phyloP scores from a whole-genome alignment of 2,888 invertebrate species.

The Pemphredon lugubris region DNA sequence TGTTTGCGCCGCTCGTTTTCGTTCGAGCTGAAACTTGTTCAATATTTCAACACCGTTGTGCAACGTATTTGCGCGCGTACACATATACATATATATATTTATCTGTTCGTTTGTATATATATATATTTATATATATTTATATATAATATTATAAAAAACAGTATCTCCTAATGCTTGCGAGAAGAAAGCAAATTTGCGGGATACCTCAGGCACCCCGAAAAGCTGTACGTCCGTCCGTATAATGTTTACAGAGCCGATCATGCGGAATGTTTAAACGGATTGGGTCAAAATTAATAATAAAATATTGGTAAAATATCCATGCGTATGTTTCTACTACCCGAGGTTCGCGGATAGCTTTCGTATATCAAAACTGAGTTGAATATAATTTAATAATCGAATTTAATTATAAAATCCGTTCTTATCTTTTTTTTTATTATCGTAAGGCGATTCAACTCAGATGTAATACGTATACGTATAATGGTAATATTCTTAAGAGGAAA shows the following conservation, averaged over 20 bases:
- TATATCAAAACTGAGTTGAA: too few species aligned
- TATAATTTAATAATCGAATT: too few species aligned
- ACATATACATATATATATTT: slow-evolving; percentile 65
- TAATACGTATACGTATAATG: too few species aligned
- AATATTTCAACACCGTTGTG: slow-evolving; percentile 72
- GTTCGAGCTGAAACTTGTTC: slow-evolving; percentile 80
- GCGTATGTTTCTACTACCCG: background rate
- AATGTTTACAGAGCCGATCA: slow-evolving; percentile 57
- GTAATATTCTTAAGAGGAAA: too few species aligned
- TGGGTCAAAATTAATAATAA: slow-evolving; percentile 28
- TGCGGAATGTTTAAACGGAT: slow-evolving; percentile 51
- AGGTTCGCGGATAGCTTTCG: too few species aligned
- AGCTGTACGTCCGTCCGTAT: slow-evolving; percentile 55
- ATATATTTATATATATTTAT: slow-evolving; percentile 51
- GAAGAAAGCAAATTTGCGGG: slow-evolving; percentile 61
- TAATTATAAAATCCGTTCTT: too few species aligned
- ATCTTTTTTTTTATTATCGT: too few species aligned
- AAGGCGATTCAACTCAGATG: too few species aligned
- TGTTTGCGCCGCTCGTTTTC: slow-evolving; percentile 56
- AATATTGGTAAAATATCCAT: background rate
- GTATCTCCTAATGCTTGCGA: slow-evolving; percentile 62
- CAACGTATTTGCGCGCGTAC: slow-evolving; percentile 67
- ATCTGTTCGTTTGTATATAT: slow-evolving; percentile 57
- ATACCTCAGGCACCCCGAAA: slow-evolving; percentile 39
- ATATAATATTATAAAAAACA: slow-evolving; percentile 68